phyloP scores from a whole-genome alignment of 2,888 invertebrate species.

The Calameuta filiformis region DNA sequence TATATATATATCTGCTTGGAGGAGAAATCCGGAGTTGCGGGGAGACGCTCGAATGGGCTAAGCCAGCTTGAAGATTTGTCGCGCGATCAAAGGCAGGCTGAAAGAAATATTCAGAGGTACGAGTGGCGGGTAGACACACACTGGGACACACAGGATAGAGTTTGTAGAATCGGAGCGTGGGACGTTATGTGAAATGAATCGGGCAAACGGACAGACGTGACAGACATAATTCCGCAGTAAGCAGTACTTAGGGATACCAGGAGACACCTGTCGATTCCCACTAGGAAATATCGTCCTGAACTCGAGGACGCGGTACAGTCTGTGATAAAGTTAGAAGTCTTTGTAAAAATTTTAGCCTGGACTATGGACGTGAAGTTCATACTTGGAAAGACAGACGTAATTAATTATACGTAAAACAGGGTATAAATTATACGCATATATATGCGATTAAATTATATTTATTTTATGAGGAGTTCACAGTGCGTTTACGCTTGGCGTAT shows the following conservation, averaged over 20 bases:
- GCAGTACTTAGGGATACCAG: conserved; percentile 49
- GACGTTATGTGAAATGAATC: conserved; percentile 53
- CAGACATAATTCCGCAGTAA: conserved; percentile 59
- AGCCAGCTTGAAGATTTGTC: conserved; percentile 39
- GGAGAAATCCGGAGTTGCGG: neutral
- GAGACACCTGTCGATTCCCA: conserved; percentile 61
- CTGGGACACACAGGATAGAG: conserved; percentile 2
- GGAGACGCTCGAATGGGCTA: conserved; percentile 40
- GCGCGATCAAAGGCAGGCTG: conserved; percentile 16
- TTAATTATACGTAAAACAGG: neutral
- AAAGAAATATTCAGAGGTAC: conserved; percentile 22
- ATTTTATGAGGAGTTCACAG: too few species aligned
- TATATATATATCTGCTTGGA: neutral
- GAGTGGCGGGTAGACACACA: conserved; percentile 11
- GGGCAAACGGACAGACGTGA: conserved; percentile 59
- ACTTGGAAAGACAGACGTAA: neutral
- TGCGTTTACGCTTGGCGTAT: too few species aligned
- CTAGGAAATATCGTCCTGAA: conserved; percentile 22
- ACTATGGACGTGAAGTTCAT: neutral
- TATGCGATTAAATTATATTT: neutral
- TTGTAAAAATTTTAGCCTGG: neutral
- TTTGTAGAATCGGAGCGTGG: conserved; percentile 31
- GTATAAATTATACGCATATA: neutral
- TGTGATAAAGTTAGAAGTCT: neutral
- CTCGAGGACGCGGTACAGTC: neutral